These are phyloP conservation scores for Leucoraja erinaceus DNA, from an alignment of 2,113 vertebrate species.

Conservation along the genomic window DNA sequence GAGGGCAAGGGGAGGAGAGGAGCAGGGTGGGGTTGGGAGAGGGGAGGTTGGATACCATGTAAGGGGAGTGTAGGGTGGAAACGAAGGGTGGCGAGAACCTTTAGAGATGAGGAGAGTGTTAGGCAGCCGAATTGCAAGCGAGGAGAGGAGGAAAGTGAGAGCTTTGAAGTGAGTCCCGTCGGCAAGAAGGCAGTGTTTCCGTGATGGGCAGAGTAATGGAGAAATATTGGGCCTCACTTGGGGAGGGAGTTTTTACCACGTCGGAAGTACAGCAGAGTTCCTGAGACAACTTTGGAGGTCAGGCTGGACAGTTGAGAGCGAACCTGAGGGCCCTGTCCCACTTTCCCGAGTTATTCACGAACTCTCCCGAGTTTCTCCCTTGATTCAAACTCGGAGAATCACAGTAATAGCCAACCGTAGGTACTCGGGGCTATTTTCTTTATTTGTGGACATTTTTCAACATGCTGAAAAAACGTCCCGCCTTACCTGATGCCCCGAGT, in stretches of 20 bases:
- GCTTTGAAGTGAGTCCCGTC: background rate
- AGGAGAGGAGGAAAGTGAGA: too few species aligned
- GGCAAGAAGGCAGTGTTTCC: background rate
- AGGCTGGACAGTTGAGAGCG: background rate
- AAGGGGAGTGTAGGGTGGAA: too few species aligned
- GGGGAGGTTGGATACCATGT: background rate
- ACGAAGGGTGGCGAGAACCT: background rate
- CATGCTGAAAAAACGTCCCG: too few species aligned
- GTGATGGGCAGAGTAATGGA: background rate
- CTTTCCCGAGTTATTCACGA: too few species aligned
- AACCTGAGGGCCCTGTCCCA: background rate
- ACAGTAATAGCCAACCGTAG: too few species aligned
- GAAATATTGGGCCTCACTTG: background rate
- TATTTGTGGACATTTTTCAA: too few species aligned
- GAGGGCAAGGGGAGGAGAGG: background rate
- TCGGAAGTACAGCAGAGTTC: background rate
- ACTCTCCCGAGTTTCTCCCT: too few species aligned
- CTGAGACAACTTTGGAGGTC: background rate
- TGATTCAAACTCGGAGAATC: too few species aligned
- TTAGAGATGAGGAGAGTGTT: background rate
- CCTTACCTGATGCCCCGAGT: too few species aligned
- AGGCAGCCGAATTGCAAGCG: background rate
- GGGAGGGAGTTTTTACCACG: background rate
- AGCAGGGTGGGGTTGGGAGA: background rate
- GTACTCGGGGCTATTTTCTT: too few species aligned